phyloP scores from a whole-genome alignment of 2,797 vertebrate species.

The Helostoma temminkii region DNA sequence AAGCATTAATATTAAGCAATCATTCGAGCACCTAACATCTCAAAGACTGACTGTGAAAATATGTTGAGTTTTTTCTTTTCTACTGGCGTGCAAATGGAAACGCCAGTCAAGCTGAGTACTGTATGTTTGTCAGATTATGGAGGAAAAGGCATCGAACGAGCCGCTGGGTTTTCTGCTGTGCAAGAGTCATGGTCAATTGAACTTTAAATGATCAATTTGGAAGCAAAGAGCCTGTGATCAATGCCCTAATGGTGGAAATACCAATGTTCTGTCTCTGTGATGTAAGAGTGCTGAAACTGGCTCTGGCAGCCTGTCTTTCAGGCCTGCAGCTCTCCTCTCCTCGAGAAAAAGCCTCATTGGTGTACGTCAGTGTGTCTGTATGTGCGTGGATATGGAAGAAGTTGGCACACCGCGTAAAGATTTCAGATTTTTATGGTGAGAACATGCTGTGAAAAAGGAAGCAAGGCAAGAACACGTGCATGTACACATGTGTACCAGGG shows the following conservation, averaged over 20 bases:
- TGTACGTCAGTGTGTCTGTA: conserved; percentile 36
- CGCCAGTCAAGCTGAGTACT: conserved; percentile 16
- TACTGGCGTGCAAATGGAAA: conserved; percentile 39
- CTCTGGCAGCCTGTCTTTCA: conserved; percentile 70
- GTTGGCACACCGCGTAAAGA: conserved; percentile 49
- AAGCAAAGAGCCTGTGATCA: conserved; percentile 62
- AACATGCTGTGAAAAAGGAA: conserved; percentile 60
- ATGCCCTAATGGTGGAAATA: conserved; percentile 71
- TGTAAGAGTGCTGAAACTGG: conserved; percentile 48
- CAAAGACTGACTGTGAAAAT: conserved; percentile 30
- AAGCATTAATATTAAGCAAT: conserved; percentile 48
- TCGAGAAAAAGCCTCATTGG: conserved; percentile 19
- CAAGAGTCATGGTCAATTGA: conserved; percentile 64
- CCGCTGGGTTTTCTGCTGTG: conserved; percentile 52
- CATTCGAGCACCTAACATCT: conserved; percentile 16
- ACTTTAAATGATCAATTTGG: conserved; percentile 74
- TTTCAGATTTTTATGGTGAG: conserved; percentile 65
- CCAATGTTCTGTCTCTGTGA: conserved; percentile 65
- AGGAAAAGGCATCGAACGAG: conserved; percentile 12
- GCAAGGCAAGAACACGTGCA: conserved; percentile 49
- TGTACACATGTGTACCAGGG: conserved; percentile 50
- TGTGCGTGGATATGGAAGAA: conserved; percentile 53
- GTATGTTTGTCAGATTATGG: conserved; percentile 43
- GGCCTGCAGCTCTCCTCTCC: conserved; percentile 25
- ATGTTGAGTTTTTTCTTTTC: conserved; percentile 42